A percentile compares a stretch with the other conserved stretches of the same genome.
These are phyloP conservation scores for Drosophila funebris DNA, from an alignment of 1,140 invertebrate genomes.

Conservation along the genomic window DNA sequence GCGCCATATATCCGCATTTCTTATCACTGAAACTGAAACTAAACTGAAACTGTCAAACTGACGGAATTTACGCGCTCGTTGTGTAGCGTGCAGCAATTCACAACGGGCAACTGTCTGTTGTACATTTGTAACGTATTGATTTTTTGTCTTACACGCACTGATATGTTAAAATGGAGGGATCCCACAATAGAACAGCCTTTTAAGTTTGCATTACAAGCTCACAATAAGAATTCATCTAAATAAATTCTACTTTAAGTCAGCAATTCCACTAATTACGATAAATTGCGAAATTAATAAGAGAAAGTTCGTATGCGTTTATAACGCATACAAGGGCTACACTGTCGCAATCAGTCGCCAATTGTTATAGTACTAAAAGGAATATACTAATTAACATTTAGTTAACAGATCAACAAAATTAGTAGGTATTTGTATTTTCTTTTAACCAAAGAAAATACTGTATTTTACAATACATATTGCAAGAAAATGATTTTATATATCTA, in stretches of 20 bases:
- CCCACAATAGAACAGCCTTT: not conserved
- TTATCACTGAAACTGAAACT: conserved; percentile 54
- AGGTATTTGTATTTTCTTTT: not conserved
- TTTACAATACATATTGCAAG: not conserved
- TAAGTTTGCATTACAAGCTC: not conserved
- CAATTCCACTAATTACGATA: conserved; percentile 16
- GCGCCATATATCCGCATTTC: conserved; percentile 33
- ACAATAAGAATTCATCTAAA: not conserved
- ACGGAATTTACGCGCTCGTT: conserved; percentile 56
- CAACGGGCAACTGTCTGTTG: conserved; percentile 6
- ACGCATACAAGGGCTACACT: conserved; percentile 55
- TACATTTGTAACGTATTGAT: conserved; percentile 54
- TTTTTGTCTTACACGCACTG: conserved; percentile 35
- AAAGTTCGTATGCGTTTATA: conserved; percentile 29
- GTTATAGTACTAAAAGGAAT: not conserved
- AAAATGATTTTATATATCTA: not conserved
- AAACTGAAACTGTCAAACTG: conserved; percentile 44
- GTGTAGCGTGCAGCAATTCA: not conserved
- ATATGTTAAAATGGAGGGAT: conserved; percentile 1
- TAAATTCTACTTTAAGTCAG: conserved; percentile 41
- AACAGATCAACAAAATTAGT: not conserved
- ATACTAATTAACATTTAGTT: conserved; percentile 19
- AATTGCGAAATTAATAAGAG: not conserved
- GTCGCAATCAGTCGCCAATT: not conserved
- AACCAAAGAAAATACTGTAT: not conserved